Evolutionary conservation across 2,113 vertebrate genomes (phyloP).

Genomic region (Rhizomys pruinosus): DNA sequence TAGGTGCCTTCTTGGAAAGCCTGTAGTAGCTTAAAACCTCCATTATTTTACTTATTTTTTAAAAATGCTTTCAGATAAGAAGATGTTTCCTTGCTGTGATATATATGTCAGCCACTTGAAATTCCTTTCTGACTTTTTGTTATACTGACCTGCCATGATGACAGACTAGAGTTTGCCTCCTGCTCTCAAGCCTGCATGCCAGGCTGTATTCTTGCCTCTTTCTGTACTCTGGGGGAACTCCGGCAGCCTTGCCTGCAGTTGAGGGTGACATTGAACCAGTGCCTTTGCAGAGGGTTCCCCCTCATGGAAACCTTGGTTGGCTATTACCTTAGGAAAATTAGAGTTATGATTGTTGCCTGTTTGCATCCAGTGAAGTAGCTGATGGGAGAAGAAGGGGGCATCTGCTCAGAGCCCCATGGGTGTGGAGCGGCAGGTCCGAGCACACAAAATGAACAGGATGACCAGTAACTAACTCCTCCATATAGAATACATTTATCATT

Average conservation of each 20-base stretch:
- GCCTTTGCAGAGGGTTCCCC: fast-evolving
- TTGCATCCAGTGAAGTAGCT: no score
- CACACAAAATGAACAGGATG: fast-evolving
- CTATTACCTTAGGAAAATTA: fast-evolving
- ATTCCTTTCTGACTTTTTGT: background rate
- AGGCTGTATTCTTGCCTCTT: fast-evolving
- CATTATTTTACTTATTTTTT: background rate
- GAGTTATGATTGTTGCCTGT: no score
- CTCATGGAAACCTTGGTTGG: fast-evolving
- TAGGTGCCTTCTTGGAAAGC: no score
- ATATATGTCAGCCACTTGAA: background rate
- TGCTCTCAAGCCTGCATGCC: background rate
- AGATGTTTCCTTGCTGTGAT: background rate
- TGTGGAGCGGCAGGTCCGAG: background rate
- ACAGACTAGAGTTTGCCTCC: no score
- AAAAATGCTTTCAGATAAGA: background rate
- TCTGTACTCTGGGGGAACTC: no score
- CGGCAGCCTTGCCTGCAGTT: background rate
- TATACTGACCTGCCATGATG: background rate
- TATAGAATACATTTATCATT: no score
- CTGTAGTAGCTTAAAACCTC: background rate
- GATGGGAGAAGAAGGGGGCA: no score
- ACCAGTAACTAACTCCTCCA: background rate
- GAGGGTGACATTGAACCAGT: background rate
- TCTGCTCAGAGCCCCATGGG: background rate